Conservation (phyloP, 2,888 invertebrate genomes). For the Trachelus troglodyta region DNA sequence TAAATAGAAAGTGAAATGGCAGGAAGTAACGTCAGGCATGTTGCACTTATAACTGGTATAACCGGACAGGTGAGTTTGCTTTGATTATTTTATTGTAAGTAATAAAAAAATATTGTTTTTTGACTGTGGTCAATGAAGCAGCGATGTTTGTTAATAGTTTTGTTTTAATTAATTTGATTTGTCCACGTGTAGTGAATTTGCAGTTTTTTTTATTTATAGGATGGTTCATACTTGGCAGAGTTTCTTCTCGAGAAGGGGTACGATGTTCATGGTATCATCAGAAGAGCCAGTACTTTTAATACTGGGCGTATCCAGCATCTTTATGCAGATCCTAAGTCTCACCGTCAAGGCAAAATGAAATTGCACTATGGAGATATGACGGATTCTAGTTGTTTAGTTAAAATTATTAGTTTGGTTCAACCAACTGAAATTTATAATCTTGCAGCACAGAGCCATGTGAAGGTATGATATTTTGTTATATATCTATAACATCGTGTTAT, state of each 20-base stretch:
- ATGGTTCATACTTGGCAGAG: constrained; percentile 98
- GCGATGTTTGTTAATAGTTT: background rate
- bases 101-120: constrained; percentile 7
- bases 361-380: constrained; percentile 99
- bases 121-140: background rate
- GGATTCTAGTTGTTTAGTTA: constrained; percentile 94
- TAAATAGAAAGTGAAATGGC: constrained; percentile 38
- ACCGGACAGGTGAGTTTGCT: constrained; percentile 88
- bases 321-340: constrained; percentile 90
- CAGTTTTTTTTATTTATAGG: constrained; percentile 70
- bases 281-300: constrained; percentile 96
- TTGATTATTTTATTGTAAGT: constrained; percentile 10
- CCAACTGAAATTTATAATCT: constrained; percentile 98
- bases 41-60: constrained; percentile 96
- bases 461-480: constrained; percentile 70
- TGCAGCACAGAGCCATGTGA: constrained; percentile 99
- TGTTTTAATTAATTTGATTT: constrained; percentile 6
- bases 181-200: constrained; percentile 10
- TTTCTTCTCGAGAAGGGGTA: constrained; percentile 93
- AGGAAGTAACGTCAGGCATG: constrained; percentile 67
- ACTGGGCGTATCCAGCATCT: constrained; percentile 96
- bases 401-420: constrained; percentile 80
- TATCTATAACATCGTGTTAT: background rate
- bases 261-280: constrained; percentile 94
- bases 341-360: constrained; percentile 89